Base-by-base conservation (phyloP, 2,888 invertebrate genomes). In the Teleogryllus oceanicus region DNA sequence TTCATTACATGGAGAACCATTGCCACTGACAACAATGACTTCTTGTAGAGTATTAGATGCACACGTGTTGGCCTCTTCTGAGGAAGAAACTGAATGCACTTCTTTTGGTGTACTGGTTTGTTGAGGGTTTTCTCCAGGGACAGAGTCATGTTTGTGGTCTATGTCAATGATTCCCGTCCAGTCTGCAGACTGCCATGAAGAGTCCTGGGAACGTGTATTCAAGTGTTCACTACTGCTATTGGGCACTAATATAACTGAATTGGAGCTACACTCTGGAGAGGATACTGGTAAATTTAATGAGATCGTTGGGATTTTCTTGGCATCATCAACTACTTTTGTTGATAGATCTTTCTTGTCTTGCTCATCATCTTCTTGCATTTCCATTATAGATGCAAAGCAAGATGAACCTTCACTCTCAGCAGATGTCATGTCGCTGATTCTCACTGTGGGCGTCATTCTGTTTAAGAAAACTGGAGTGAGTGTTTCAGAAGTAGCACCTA, bases 181-280 rank as follows among this genome's bases (percentile, higher is more conserved):
- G 62, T 62, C 62, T 62, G 62, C 62, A 13, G 62, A 62, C n/a
- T 62, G 62, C 62, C 62, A 62, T n/a, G 62, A 62, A 18, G 62
- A 62, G 62, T 62, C 62, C 62, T 62, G 62, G n/a, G 62, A 62
- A 62, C n/a, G 62, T 62, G 62, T n/a, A 62, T 62, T 62, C n/a
- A n/a, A 62, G 8, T 62, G 62, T 62, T 62, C 62, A 13, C 16
- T n/a, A 62, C 62, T 62, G n/a, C n/a, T 62, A n/a, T 62, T 62
- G 62, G 62, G 5, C 62, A 62, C 62, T 18, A n/a, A 62, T 5
- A 13, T 18, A n/a, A 18, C n/a, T 13, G 13, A 18, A 62, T 62
- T 62, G 4, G 13, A n/a, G 62, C 13, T n/a, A 62, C 62, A 62
- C n/a, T 62, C 62, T 62, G 62, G 4, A n/a, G 62, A 62, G n/a